phyloP scores from a whole-genome alignment of 2,113 vertebrate species.

The Nycticebus coucang region DNA sequence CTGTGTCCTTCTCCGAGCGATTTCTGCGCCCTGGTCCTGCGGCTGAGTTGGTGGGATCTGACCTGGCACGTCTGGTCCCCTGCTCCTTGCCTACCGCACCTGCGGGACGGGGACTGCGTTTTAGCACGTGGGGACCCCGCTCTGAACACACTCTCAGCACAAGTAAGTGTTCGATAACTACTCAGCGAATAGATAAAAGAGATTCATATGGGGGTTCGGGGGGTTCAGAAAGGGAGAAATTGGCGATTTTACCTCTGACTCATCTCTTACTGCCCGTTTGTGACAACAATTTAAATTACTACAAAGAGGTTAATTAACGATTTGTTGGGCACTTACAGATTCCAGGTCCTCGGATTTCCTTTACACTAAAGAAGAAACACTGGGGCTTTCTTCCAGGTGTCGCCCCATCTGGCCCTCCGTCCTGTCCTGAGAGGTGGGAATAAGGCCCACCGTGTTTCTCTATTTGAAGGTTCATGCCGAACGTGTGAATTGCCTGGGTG shows the following conservation, averaged over 20 bases:
- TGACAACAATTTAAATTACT: background rate
- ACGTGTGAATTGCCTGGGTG: accelerated
- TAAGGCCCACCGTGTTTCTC: background rate
- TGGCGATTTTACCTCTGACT: background rate
- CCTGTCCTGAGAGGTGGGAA: background rate
- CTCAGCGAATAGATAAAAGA: background rate
- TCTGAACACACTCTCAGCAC: background rate
- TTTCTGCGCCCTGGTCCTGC: too few relatives aligned
- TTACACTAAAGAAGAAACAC: background rate
- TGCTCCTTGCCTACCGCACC: background rate
- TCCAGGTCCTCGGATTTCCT: background rate
- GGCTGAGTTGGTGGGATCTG: too few relatives aligned
- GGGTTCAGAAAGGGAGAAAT: too few relatives aligned
- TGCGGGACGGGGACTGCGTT: accelerated
- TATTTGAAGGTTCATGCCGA: background rate
- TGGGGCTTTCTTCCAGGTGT: background rate
- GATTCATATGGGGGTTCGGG: accelerated
- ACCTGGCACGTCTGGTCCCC: background rate
- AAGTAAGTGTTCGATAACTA: too few relatives aligned
- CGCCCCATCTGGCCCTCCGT: background rate
- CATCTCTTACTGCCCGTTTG: background rate
- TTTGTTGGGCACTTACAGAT: background rate
- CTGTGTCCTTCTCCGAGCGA: background rate
- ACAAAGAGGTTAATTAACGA: background rate
- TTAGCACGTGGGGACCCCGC: accelerated